Evolutionary conservation across 1,140 invertebrate species (phyloP), one percentile per base, ranked within the genome.

Genomic region (Monochamus saltuarius): DNA sequence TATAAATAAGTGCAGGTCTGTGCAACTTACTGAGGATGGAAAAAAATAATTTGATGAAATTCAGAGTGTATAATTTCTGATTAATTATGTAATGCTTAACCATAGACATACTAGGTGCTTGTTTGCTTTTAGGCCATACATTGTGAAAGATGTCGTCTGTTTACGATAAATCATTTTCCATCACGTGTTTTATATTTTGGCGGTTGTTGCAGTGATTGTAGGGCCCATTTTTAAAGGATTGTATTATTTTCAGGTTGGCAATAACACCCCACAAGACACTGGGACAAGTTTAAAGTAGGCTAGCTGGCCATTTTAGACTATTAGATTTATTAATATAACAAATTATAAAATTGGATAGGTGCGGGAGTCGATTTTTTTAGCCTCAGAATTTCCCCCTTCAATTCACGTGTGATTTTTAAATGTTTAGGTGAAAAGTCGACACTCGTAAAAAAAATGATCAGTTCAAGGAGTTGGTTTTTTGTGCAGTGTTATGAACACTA

Each of bases 271-370:
- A 57, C 71, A 73, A 62, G 71, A 71, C 59, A 65, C 57, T 43
- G 70, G 72, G 49, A 70, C 72, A 65, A 72, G 70, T 71, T 70
- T 73, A 69, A 73, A 73, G 68, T 73, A 71, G 69, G 67, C 67
- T 65, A 69, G 66, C 45, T 54, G 65, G 64, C 69, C 63, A 69
- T 69, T 71, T 67, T 73, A 73, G 71, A 70, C 67, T 71, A 71
- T 62, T 71, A 71, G 69, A 71, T 69, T 69, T 71, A 71, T 69
- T 71, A 71, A 67, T 68, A 71, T 71, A 71, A 71, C 69, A 71
- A 71, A 71, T 71, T 71, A 69, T 64, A 69, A 71, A 69, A 71
- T 71, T 69, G 69, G 69, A 71, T 56, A 67, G 69, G 49, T 19
- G 59, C 65, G 63, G 67, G 53, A 63, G 65, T 69, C 57, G 35